Base-by-base conservation (phyloP, 2,113 vertebrate species). In the Rhinoderma darwinii region DNA sequence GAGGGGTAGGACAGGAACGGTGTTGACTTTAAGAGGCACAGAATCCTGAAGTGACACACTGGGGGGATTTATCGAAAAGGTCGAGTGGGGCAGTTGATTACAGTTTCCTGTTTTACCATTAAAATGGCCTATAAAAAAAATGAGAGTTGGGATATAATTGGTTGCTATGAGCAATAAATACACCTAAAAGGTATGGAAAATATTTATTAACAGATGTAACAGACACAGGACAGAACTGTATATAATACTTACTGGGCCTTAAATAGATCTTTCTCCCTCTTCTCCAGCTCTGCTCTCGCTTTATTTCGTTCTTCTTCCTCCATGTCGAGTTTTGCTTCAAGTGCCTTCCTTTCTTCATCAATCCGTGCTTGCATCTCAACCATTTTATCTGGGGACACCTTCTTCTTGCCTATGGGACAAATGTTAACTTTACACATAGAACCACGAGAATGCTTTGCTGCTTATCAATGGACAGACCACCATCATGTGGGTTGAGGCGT, bases 251-350 rank as follows among this genome's bases (percentile, higher is more conserved):
- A 99, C 98, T 99, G 98, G 82, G 97, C 98, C 94, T 99, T 99
- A 2, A 99, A 95, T 41, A 99, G 95, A 86, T 99, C 98, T 88
- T 99, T 99, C 89, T 99, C 98, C 85, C 98, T 95, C 89, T 96
- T 99, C 92, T 99, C 98, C 84, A 99, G 92, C 88, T 99, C 98
- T 50, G 98, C 98, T 89, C 96, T 95, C 17, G 97, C 98, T 93
- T 98, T 99, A 93, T 99, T 99, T 91, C 98, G 95, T 92, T 99
- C 98, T 91, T 99, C 98, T 89, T 99, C 98, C 89, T 99, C 98
- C 97, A 99, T 99, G 90, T 99, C 98, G 80, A 99, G 95, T 88
- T 99, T 99, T 82, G 98, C 97, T 93, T 99, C 98, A 90, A 99
- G 94, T 18, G 96, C 97, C 90, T 97, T 99, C 90, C 97, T 95